Evolutionary conservation across 2,888 invertebrate species (phyloP), one percentile per base, ranked within the genome.

Genomic region (Lasioglossum zephyrum): DNA sequence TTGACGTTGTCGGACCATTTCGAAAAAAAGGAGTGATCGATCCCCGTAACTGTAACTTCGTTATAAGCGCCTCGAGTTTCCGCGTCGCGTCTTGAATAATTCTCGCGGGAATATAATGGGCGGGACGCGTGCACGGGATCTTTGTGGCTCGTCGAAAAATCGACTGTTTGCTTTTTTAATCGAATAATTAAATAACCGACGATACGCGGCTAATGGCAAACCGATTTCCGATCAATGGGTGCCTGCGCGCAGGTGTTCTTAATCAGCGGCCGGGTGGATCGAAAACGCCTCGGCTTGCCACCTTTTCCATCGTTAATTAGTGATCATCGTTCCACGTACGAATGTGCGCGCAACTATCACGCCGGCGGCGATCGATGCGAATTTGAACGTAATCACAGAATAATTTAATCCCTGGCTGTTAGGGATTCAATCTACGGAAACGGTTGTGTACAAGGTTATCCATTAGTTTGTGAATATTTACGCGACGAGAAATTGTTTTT

Each of bases 141-240:
- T 9, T 2, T 31, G 26, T 26, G 26, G 60, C 60, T 63, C 60
- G 31, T 26, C 31, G 60, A 44, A 63, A 60, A 63, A 31, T 36
- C 1, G 18, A 66, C 66, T 22, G 36, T 66, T 66, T 66, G 44
- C 4, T 16, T 84, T 77, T 22, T 69, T 39, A 73, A 73, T 69
- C 31, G 73, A 39, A 69, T 77, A 39, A 81, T 53, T 57, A 26
- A 41, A 74, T 60, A 13, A 22, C 16, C 9, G 79, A 44, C 57
- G 76, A 26, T 49, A 39, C 39, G 22, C 39, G 41, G 49, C 63
- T 80, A 82, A 76, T 81, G 77, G 63, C 60, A 74, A 78, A 73
- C 60, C 74, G 82, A 87, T 87, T 77, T 49, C 44, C 39, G 86
- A 87, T 86, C 87, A 81, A 83, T 79, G 80, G 73, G 16, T 69